Base-by-base conservation (phyloP, 2,888 invertebrate species). In the Proisotoma minuta region DNA sequence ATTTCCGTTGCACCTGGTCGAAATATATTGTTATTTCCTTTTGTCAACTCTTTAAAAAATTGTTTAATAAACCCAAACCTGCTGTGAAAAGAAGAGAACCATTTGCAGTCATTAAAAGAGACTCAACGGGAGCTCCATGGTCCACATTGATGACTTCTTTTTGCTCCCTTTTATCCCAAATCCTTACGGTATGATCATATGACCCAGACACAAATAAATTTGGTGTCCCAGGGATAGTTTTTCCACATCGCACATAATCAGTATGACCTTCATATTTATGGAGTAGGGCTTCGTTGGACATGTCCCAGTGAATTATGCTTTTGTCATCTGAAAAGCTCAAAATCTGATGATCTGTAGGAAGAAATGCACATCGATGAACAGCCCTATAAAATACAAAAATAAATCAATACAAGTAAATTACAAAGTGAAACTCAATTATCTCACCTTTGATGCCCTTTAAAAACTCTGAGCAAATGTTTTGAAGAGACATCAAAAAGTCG, bases 321-420 rank as follows among this genome's bases (percentile, higher is more conserved):
- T 90, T 91, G 77, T 97, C 96, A 81, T 97, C 95, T 2, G 93
- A 90, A 77, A 89, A 95, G 73, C 93, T 92, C 1, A 88, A 83
- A 43, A 96, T 83, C 72, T 88, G 88, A 15, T 86, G 79, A 75
- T 88, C 86, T 75, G 89, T 88, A 29, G 85, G 82, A 20, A 91
- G 84, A 76, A 96, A 96, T 75, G 84, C 86, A 67, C 89, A 87
- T 66, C 92, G 82, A 77, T 93, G 93, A 0, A 91, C 85, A n/a
- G 82, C 76, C 26, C 82, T 82, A 75, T 48, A 77, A 74, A 52
- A 26, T 26, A 26, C 2, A 10, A 20, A 34, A 20, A 43, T 8
- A 24, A 23, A 49, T 8, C 23, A 18, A 52, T 26, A 23, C 15
- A 18, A 5, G 24, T 27, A 29, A 43, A 40, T 22, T 54, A 20